phyloP scores from a whole-genome alignment of 2,113 vertebrate genomes.

The Orycteropus afer region DNA sequence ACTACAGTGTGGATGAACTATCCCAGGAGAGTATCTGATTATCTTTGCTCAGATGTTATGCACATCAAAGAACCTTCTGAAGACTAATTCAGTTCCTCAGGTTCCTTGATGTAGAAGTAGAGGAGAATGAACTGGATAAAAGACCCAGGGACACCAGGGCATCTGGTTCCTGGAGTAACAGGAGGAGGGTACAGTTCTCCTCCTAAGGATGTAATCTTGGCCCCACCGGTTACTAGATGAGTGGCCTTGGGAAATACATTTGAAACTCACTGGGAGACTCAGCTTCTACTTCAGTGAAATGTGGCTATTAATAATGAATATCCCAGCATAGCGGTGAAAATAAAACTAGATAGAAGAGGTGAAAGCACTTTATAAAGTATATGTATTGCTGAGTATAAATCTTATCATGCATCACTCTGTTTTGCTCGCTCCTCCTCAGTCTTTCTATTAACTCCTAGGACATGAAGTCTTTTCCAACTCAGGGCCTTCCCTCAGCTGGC shows the following conservation, averaged over 20 bases:
- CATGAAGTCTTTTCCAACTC: not conserved
- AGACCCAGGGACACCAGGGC: not conserved
- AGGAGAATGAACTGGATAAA: not conserved
- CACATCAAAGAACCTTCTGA: conserved; percentile 67
- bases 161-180: conserved; percentile 38
- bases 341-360: not conserved
- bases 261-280: not conserved
- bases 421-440: not conserved
- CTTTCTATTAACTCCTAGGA: not conserved
- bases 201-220: not conserved
- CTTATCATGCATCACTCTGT: not conserved
- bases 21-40: conserved; percentile 74
- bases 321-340: not conserved
- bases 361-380: not conserved
- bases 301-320: not conserved
- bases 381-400: not conserved
- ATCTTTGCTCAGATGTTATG: conserved; percentile 62
- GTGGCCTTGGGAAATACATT: not conserved
- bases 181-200: not conserved
- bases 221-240: not conserved
- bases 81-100: conserved; percentile 45
- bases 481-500: not conserved
- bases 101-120: conserved; percentile 23
- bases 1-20: not conserved
- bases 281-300: not conserved